Evolutionary conservation across 2,797 vertebrate species (phyloP).

Genomic region (Clarias fuscus): DNA sequence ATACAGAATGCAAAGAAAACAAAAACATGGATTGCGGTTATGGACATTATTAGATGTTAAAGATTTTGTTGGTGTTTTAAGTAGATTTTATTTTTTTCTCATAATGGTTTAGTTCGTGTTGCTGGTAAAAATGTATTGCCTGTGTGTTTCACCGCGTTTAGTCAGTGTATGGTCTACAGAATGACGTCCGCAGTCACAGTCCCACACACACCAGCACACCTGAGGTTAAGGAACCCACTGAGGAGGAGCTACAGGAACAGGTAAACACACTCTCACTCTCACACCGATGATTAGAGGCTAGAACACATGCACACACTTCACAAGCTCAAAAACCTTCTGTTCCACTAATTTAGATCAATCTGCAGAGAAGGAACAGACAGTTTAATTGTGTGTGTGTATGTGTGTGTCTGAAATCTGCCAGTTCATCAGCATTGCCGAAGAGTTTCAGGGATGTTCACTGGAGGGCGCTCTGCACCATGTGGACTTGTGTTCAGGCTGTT

Average conservation of each 20-base stretch:
- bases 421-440: neutral
- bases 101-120: neutral
- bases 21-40: neutral
- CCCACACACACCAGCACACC: conserved; percentile 78
- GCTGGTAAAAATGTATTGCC: neutral
- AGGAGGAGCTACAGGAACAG: conserved; percentile 81
- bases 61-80: neutral
- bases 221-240: conserved; percentile 80
- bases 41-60: neutral
- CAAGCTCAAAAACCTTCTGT: neutral
- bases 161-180: conserved; percentile 86
- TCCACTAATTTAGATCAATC: neutral
- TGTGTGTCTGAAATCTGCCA: neutral
- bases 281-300: neutral
- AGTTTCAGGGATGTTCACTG: no score
- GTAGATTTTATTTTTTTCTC: no score
- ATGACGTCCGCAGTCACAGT: conserved; percentile 83
- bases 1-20: neutral
- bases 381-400: neutral
- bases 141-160: conserved; percentile 50
- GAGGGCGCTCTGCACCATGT: no score
- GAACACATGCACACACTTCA: neutral
- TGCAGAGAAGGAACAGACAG: neutral
- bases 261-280: conserved; percentile 59
- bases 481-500: no score